Evolutionary conservation across 2,888 invertebrate genomes (phyloP), one percentile per base, ranked within the genome.

Genomic region (Troides aeacus): DNA sequence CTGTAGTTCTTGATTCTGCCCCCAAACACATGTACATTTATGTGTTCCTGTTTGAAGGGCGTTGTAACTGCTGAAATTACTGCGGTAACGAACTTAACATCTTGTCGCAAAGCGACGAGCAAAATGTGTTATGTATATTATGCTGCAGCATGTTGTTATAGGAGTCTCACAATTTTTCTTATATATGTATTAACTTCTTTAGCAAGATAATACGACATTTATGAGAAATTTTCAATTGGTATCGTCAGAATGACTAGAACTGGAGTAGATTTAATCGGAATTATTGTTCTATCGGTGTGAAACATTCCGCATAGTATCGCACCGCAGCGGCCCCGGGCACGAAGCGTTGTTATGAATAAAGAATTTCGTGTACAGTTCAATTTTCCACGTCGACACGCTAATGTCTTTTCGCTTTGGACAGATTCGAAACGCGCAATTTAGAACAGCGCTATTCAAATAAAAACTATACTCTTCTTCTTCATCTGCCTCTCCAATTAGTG

Each of bases 271-370:
- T 82, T 79, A 81, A 79, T 83, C 73, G 76, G 74, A 79, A 81
- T 83, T 80, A 79, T 82, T 84, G 81, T 81, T 82, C 82, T 76
- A 76, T 76, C 78, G 77, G 75, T 77, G 76, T 81, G 79, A 79
- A 83, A 83, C 83, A 77, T 78, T 80, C 76, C 69, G 75, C 81
- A 84, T 60, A 64, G 63, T 63, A 70, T 66, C 58, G 62, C 69
- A 62, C 42, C 63, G 50, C 46, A 30, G 53, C 86, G 81, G 82
- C 79, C 83, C 73, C 75, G 77, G 79, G 79, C 82, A 78, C 63
- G 66, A 77, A 78, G 75, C 78, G 76, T 78, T 81, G 81, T 83
- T 84, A 87, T 89, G 88, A 88, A 88, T 89, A 90, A 88, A 83
- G 81, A 85, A 88, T 87, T 79, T 74, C 79, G 80, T 78, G 79